Conservation (phyloP, 1,140 invertebrate genomes). For the Holcopasites calliopsidis region DNA sequence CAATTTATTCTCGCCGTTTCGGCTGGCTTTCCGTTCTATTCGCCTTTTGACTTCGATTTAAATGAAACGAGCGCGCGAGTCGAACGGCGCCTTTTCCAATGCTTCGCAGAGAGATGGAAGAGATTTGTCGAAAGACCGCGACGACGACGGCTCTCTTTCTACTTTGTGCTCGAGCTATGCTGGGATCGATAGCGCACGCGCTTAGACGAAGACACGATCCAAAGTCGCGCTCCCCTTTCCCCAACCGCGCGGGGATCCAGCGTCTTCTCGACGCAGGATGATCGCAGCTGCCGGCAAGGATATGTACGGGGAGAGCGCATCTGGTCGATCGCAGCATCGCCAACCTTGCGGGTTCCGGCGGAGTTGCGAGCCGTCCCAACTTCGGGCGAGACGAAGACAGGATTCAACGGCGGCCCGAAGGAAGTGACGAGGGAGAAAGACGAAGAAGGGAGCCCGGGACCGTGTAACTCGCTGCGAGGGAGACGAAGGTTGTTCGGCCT, state of each 20-base stretch:
- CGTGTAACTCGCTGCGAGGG: not conserved
- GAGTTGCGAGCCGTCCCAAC: not conserved
- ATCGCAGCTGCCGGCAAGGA: slow-evolving; percentile 67
- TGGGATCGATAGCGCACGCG: too few species aligned
- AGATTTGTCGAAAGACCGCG: too few species aligned
- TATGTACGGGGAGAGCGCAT: slow-evolving; percentile 64
- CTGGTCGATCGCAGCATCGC: slow-evolving; percentile 61
- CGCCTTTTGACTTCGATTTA: not conserved
- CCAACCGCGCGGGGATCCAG: not conserved
- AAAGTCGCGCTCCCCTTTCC: slow-evolving; percentile 3
- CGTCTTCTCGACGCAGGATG: slow-evolving; percentile 58
- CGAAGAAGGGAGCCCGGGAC: slow-evolving; percentile 5
- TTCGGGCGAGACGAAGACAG: not conserved
- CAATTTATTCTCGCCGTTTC: not conserved
- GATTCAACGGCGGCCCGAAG: not conserved
- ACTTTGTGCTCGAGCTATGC: too few species aligned
- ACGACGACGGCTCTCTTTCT: too few species aligned
- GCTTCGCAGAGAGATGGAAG: too few species aligned
- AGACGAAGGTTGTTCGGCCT: slow-evolving; percentile 28
- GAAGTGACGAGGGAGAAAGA: slow-evolving; percentile 33
- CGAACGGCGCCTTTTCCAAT: too few species aligned
- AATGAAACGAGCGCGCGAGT: too few species aligned
- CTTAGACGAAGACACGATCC: too few species aligned
- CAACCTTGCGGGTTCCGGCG: slow-evolving; percentile 34
- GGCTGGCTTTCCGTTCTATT: not conserved